A percentile compares a stretch with the other conserved stretches of the same genome.
Conservation (phyloP, 1,140 invertebrate species). For the Brevipalpus yothersi region DNA sequence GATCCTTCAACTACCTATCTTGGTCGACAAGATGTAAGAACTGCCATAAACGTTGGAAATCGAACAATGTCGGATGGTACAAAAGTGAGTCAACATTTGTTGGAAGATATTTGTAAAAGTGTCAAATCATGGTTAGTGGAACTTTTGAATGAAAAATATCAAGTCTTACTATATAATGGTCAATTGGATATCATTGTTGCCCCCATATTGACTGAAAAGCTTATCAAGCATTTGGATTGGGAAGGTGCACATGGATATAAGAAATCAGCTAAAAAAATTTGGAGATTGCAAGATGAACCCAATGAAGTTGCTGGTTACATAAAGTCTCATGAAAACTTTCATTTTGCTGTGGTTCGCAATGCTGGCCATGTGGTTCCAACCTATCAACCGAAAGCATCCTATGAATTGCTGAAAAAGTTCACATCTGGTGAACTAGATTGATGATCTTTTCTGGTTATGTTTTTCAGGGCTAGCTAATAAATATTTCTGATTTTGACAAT, state of each 20-base stretch:
- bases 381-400: constrained; percentile 50
- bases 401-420: constrained; percentile 48
- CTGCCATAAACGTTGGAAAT: constrained; percentile 55
- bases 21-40: constrained; percentile 27
- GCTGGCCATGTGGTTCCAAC: constrained; percentile 59
- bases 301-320: background rate
- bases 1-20: constrained; percentile 18
- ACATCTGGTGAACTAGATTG: constrained; percentile 13
- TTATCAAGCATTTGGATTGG: constrained; percentile 37
- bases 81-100: constrained; percentile 37
- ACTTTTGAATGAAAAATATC: constrained; percentile 25
- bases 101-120: constrained; percentile 54
- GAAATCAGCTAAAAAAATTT: constrained; percentile 33
- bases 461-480: too few relatives aligned
- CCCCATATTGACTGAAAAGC: constrained; percentile 46
- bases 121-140: constrained; percentile 44
- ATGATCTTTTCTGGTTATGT: too few relatives aligned
- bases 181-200: constrained; percentile 62
- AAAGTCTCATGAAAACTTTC: constrained; percentile 31
- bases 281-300: constrained; percentile 20
- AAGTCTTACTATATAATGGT: constrained; percentile 36
- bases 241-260: constrained; percentile 34
- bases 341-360: constrained; percentile 49
- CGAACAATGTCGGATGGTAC: constrained; percentile 31
- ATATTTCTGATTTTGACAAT: too few relatives aligned